Conservation (phyloP, 2,113 vertebrate genomes). For the Heterochromis multidens region DNA sequence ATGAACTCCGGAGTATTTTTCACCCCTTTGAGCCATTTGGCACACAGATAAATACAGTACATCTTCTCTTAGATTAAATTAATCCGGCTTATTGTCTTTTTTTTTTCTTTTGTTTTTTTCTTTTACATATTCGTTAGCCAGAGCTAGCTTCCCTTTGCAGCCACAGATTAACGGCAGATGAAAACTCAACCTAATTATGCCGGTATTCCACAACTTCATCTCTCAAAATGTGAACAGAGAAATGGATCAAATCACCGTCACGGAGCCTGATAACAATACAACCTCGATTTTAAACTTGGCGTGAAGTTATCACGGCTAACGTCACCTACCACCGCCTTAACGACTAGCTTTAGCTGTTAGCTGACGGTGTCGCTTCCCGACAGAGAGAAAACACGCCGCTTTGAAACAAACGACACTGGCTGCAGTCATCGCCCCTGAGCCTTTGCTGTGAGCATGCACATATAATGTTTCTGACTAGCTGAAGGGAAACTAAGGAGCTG, state of each 20-base stretch:
- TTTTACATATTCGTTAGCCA: background rate
- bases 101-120: too few species aligned
- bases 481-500: background rate
- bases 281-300: background rate
- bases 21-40: background rate
- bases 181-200: background rate
- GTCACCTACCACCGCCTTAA: background rate
- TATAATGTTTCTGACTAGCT: background rate
- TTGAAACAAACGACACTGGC: background rate
- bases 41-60: background rate
- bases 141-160: background rate
- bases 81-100: accelerated
- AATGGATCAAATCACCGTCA: background rate
- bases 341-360: conserved; percentile 1
- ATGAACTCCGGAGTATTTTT: background rate
- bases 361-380: background rate
- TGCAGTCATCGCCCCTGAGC: accelerated
- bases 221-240: background rate
- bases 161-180: background rate
- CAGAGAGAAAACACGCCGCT: background rate
- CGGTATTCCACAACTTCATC: background rate
- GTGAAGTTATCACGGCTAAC: background rate
- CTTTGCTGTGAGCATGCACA: background rate
- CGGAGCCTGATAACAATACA: background rate
- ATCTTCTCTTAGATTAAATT: background rate